Evolutionary conservation across 1,140 invertebrate genomes (phyloP), one percentile per base, ranked within the genome.

Genomic region (Telenomus remus): DNA sequence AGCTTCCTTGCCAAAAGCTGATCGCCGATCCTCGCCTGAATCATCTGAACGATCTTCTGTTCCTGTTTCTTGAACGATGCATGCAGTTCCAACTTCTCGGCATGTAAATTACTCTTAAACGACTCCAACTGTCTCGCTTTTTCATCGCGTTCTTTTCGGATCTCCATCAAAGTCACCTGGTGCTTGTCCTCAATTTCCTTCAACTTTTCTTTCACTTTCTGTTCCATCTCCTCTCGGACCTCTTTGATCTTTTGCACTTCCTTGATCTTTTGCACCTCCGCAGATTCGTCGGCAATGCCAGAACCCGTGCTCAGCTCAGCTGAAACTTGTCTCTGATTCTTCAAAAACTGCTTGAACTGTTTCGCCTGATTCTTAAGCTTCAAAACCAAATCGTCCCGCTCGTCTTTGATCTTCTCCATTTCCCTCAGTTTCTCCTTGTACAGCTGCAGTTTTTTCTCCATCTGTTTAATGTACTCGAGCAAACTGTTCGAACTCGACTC

Each of bases 361-460:
- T 82, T 81, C 0, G 85, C 81, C 54, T 87, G 86, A 76, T 85
- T 82, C 61, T 84, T 84, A 35, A 86, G 63, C 54, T 86, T 86
- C 13, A 50, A 34, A 7, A 86, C 71, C 10, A 85, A 53, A 9
- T 81, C 78, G 54, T 87, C 82, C 50, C 86, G 68, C 11, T 87
- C 86, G 8, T 80, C 66, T 48, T 82, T 85, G 0, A 86, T 78
- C n/a, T 76, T 84, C 1, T 84, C 80, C 0, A 84, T 70, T 7
- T 86, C 84, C 19, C 83, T 84, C n/a, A 85, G 16, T 47, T 82
- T 79, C 11, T 78, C 75, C 0, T 85, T 78, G 11, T 82, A 85
- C 3, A 37, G 57, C 71, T 81, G 70, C 10, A 85, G 46, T 11
- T 85, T 81, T 11, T 80, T 78, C 50, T 86, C 84, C 4, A 86